These are phyloP conservation scores for Syngnathoides biaculeatus DNA, from an alignment of 2,113 vertebrate genomes.

Conservation along the genomic window DNA sequence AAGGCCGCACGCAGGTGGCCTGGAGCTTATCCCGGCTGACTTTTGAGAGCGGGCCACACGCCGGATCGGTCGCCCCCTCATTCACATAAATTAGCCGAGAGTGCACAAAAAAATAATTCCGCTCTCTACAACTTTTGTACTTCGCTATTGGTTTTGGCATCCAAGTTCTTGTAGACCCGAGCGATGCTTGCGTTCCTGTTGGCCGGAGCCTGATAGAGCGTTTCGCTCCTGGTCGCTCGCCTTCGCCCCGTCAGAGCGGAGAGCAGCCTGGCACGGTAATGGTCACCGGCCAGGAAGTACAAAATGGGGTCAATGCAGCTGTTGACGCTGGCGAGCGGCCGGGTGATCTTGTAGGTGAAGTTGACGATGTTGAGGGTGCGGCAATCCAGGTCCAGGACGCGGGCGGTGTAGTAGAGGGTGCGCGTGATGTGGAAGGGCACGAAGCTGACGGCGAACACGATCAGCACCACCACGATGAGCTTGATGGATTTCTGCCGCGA, in stretches of 20 bases:
- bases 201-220: slow-evolving; percentile 25
- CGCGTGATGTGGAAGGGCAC: slow-evolving; percentile 92
- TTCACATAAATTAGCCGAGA: neutral
- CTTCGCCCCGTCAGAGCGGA: slow-evolving; percentile 32
- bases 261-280: slow-evolving; percentile 75
- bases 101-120: neutral
- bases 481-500: slow-evolving; percentile 79
- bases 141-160: neutral
- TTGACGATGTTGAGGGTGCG: slow-evolving; percentile 82
- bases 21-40: too few species aligned
- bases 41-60: too few species aligned
- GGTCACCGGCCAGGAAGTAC: slow-evolving; percentile 86
- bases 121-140: neutral
- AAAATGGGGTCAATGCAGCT: slow-evolving; percentile 92
- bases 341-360: slow-evolving; percentile 88
- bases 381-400: slow-evolving; percentile 76
- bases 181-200: slow-evolving; percentile 37
- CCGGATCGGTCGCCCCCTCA: too few species aligned
- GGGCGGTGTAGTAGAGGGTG: slow-evolving; percentile 84
- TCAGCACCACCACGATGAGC: slow-evolving; percentile 82
- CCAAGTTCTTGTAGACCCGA: slow-evolving; percentile 40
- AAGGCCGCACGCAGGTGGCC: too few species aligned
- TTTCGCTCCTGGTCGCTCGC: neutral
- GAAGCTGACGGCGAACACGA: slow-evolving; percentile 86
- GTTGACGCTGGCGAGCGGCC: slow-evolving; percentile 87